phyloP scores from a whole-genome alignment of 2,888 invertebrate species.

The Eurytoma californica region DNA sequence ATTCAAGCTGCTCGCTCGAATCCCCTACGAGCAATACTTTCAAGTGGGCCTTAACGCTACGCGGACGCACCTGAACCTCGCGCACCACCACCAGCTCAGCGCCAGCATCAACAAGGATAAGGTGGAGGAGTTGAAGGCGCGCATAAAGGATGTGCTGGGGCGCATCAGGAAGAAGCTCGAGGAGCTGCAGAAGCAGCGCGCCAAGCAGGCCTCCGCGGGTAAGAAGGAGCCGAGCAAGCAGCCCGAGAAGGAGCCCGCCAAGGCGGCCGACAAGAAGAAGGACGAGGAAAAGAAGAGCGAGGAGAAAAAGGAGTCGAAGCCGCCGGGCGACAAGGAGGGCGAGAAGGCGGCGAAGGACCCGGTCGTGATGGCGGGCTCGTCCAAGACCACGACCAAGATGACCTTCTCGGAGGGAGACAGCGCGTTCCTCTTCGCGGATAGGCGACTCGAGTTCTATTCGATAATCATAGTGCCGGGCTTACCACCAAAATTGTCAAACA shows the following conservation, averaged over 20 bases:
- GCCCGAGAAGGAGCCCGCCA: background rate
- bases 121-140: slow-evolving; percentile 8
- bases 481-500: slow-evolving; percentile 12
- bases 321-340: background rate
- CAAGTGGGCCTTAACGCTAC: no score
- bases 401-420: no score
- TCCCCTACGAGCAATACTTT: no score
- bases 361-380: no score
- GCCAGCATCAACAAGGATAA: background rate
- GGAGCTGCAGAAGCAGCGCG: slow-evolving; percentile 33
- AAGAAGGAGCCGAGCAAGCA: background rate
- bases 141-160: background rate
- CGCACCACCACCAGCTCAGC: background rate
- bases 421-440: no score
- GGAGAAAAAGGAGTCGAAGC: background rate
- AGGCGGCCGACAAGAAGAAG: background rate
- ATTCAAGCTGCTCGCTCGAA: no score
- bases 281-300: background rate
- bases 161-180: slow-evolving; percentile 53
- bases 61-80: background rate
- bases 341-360: background rate
- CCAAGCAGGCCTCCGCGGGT: background rate
- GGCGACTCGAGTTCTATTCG: no score
- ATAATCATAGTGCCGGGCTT: background rate
- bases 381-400: no score